A percentile compares a stretch with the other conserved stretches of the same genome.
Evolutionary conservation across 1,140 invertebrate species (phyloP).

Genomic region (Halictus rubicundus): DNA sequence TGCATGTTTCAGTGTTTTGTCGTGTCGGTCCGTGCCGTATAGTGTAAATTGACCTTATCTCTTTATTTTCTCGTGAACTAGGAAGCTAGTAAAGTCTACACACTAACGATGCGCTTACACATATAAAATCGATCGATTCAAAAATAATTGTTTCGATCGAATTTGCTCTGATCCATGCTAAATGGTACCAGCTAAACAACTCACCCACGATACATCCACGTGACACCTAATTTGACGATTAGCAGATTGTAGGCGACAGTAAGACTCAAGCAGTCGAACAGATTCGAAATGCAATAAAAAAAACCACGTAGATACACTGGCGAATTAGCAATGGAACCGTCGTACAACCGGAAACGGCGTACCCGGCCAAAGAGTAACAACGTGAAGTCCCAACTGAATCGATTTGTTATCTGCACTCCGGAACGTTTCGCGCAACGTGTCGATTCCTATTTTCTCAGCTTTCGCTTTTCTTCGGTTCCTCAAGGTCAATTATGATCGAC

Average conservation of each 20-base stretch:
- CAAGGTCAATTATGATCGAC: not conserved
- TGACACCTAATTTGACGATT: constrained; percentile 38
- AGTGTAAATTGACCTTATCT: too few relatives aligned
- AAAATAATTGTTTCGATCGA: too few relatives aligned
- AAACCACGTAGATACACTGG: constrained; percentile 39
- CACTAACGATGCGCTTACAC: too few relatives aligned
- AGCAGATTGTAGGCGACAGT: constrained; percentile 26
- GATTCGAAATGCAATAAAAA: not conserved
- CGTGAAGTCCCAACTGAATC: constrained; percentile 38
- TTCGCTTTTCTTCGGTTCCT: not conserved
- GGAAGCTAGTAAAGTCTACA: too few relatives aligned
- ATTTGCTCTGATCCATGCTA: too few relatives aligned
- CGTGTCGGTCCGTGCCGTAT: too few relatives aligned
- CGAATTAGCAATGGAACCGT: constrained; percentile 9
- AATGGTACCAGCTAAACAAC: not conserved
- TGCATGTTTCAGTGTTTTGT: too few relatives aligned
- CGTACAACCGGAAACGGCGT: constrained; percentile 14
- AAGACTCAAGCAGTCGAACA: constrained; percentile 37
- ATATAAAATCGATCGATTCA: too few relatives aligned
- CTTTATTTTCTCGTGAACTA: too few relatives aligned
- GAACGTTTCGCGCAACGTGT: not conserved
- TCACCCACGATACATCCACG: constrained; percentile 36
- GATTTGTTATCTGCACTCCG: constrained; percentile 8
- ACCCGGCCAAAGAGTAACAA: constrained; percentile 41
- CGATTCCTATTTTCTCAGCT: not conserved